Evolutionary conservation across 2,888 invertebrate genomes (phyloP), one percentile per base, ranked within the genome.

Genomic region (Acrobasis repandana): DNA sequence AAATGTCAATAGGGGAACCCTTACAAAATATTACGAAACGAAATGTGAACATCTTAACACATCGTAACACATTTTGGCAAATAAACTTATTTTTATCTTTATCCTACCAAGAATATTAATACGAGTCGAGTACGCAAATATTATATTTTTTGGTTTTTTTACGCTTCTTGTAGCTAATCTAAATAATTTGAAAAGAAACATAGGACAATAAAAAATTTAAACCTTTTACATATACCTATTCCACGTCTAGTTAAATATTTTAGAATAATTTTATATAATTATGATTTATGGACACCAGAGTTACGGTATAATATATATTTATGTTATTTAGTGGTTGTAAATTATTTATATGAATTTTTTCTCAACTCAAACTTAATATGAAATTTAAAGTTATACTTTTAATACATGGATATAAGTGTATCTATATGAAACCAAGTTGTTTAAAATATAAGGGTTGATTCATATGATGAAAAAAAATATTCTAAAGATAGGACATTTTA

Each of bases 191-290:
- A 65, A 61, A 67, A 48, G 68, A 63, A 74, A 73, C 67, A 69
- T 68, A 73, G 46, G 76, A 76, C 76, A 76, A 76, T 76, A 76
- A 76, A 69, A 66, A 52, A 67, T 61, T 65, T 36, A 57, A 50
- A 64, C 36, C 51, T 51, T 43, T 59, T 59, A 43, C 46, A 59
- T 58, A 58, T 38, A 43, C 46, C 20, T 46, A 46, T 14, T 14
- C 16, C 20, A 18, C 14, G 11, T 38, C 15, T 36, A 49, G 18
- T 36, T 46, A 50, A 36, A 34, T 49, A 36, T 36, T 49, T 58
- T 36, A 49, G 49, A 34, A 49, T 38, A 18, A 16, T 58, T 14
- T 56, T 56, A 46, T 46, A 18, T 56, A 46, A 46, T 56, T 43
- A 46, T 46, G 28, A 14, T 56, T 56, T 18, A 6, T 43, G 3